These are phyloP conservation scores for Xylota segnis DNA, from an alignment of 2,888 invertebrate genomes.

Conservation along the genomic window DNA sequence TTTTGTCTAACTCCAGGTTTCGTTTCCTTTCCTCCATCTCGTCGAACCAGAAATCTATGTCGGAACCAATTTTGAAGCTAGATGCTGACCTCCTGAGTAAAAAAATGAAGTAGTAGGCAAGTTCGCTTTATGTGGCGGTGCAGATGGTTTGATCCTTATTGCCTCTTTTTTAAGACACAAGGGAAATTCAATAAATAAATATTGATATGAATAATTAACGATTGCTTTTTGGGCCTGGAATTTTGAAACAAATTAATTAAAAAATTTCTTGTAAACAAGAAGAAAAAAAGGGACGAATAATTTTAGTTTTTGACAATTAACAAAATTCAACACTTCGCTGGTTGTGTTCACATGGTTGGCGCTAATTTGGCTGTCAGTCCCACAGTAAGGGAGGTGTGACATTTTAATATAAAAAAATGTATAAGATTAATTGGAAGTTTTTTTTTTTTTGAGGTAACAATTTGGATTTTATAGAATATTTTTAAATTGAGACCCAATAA, in stretches of 20 bases:
- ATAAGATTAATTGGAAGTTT: neutral
- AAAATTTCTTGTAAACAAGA: constrained; percentile 77
- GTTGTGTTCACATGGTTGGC: constrained; percentile 48
- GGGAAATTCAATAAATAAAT: constrained; percentile 12
- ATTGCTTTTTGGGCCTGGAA: constrained; percentile 39
- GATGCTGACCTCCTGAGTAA: constrained; percentile 27
- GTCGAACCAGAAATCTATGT: constrained; percentile 69
- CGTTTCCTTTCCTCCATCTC: constrained; percentile 83
- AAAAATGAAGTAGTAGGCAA: constrained; percentile 53
- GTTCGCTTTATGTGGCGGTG: constrained; percentile 52
- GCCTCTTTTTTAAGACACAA: constrained; percentile 30
- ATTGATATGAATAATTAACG: constrained; percentile 42
- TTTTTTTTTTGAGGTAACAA: too few relatives aligned
- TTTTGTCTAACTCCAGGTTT: constrained; percentile 86
- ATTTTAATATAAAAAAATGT: neutral
- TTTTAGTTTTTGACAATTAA: constrained; percentile 73
- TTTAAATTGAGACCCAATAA: too few relatives aligned
- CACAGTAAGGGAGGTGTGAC: neutral
- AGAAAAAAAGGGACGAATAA: constrained; percentile 77
- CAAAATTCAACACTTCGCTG: constrained; percentile 59
- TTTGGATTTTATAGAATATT: too few relatives aligned
- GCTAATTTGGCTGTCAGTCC: constrained; percentile 31
- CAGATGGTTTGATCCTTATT: constrained; percentile 19
- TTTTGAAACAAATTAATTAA: constrained; percentile 73
- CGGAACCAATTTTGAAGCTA: constrained; percentile 75